These are phyloP conservation scores for Tragelaphus imberbis DNA, from an alignment of 2,113 vertebrate genomes.

Conservation along the genomic window DNA sequence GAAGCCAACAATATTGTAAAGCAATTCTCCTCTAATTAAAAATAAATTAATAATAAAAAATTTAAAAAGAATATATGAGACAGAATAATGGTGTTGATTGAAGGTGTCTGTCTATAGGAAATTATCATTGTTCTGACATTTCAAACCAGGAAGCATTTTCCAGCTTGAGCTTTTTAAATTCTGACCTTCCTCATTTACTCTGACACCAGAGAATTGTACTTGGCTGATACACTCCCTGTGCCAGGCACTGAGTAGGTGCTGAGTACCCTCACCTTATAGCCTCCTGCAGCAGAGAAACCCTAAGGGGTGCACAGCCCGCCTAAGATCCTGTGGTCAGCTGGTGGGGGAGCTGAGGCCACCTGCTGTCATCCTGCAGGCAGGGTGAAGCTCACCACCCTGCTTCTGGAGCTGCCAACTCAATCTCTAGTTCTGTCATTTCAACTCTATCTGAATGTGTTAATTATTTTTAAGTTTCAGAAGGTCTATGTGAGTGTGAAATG, in stretches of 20 bases:
- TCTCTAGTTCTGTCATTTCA: background rate
- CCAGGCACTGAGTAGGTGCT: background rate
- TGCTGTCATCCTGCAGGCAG: no score
- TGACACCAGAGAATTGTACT: background rate
- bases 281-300: background rate
- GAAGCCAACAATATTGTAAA: background rate
- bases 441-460: background rate
- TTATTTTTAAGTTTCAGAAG: background rate
- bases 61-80: background rate
- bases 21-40: background rate
- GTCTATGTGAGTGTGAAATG: background rate
- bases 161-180: no score
- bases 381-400: rapidly evolving
- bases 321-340: no score
- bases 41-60: background rate
- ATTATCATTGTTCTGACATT: background rate
- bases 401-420: background rate
- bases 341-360: background rate
- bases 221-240: rapidly evolving
- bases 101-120: background rate
- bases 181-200: background rate
- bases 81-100: background rate
- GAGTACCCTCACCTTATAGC: rapidly evolving
- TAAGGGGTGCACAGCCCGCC: rapidly evolving
- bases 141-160: background rate